Base-by-base conservation (phyloP, 2,113 vertebrate genomes). In the Limnothrissa miodon region DNA sequence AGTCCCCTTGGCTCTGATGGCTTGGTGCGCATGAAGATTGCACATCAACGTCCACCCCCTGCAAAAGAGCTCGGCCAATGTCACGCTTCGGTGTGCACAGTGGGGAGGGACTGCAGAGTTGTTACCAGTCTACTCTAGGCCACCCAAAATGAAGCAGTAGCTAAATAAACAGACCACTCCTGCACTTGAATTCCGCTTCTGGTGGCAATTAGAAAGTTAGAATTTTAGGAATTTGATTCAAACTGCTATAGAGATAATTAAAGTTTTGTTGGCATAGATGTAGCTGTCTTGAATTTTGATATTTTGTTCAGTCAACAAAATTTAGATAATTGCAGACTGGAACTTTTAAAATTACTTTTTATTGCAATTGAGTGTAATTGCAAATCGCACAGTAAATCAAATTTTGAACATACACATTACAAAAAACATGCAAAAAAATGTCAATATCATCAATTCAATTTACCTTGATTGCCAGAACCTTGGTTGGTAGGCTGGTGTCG, bases 11-110 rank as follows among this genome's bases (percentile, higher is more conserved):
- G 51, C 51, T 56, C 23, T 19, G 51, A 53, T 53, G 51, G 21
- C 21, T 56, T 4, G 19, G 51, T 56, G 51, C 44, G 44, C 83
- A 81, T 39, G 46, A 78, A 83, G 85, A 86, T 82, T 80, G 51
- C 82, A 81, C 84, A 70, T 83, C 45, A 45, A 81, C 81, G 78
- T 79, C 19, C 48, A 78, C 70, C n/a, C 48, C 59, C 23, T 9
- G 11, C 42, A 70, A 78, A 83, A 85, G 81, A 86, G 90, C 83
- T 85, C 39, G 89, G 85, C 85, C 83, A 86, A 86, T 87, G 83
- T 88, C 87, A 87, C 59, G 80, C 80, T 79, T 90, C 79, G 45
- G 78, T 70, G 81, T 62, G 45, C 87, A 70, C 4, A 25, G 29
- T 48, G 81, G 81, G 79, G 25, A 45, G 66, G 62, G 80, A 66